phyloP scores from a whole-genome alignment of 2,888 invertebrate species.

The Noctua fimbriata region DNA sequence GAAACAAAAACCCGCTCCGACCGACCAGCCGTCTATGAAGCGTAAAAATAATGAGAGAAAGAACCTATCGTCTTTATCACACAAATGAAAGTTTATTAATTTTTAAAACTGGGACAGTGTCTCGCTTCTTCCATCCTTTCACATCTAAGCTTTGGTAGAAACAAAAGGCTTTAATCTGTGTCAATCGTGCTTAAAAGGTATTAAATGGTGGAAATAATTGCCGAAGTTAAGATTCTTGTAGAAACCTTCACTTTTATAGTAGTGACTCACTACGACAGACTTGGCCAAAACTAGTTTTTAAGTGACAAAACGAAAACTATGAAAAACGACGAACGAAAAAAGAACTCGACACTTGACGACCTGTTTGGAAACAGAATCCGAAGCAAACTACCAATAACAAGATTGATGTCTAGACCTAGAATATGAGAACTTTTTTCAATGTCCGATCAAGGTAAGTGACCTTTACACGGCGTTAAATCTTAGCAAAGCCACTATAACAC shows the following conservation, averaged over 20 bases:
- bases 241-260: slow-evolving; percentile 52
- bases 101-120: slow-evolving; percentile 57
- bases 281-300: slow-evolving; percentile 70
- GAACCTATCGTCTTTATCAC: slow-evolving; percentile 64
- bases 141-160: slow-evolving; percentile 52
- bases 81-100: slow-evolving; percentile 67
- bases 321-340: slow-evolving; percentile 37
- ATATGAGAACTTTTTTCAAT: slow-evolving; percentile 66
- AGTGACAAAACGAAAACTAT: slow-evolving; percentile 61
- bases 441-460: slow-evolving; percentile 88
- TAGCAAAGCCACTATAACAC: slow-evolving; percentile 84
- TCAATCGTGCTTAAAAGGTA: slow-evolving; percentile 43
- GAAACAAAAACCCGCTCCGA: slow-evolving; percentile 80
- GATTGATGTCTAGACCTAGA: slow-evolving; percentile 53
- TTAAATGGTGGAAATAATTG: slow-evolving; percentile 21
- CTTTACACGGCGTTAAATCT: slow-evolving; percentile 87
- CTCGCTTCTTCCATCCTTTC: slow-evolving; percentile 63
- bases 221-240: slow-evolving; percentile 26
- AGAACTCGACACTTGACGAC: slow-evolving; percentile 62
- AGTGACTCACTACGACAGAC: slow-evolving; percentile 68
- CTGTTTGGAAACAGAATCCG: slow-evolving; percentile 70
- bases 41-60: slow-evolving; percentile 74
- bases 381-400: slow-evolving; percentile 63
- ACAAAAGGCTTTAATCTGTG: slow-evolving; percentile 46
- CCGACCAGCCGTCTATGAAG: slow-evolving; percentile 69